Evolutionary conservation across 2,797 vertebrate species (phyloP), one percentile per base, ranked within the genome.

Genomic region (Mormyrus proboscirostris): DNA sequence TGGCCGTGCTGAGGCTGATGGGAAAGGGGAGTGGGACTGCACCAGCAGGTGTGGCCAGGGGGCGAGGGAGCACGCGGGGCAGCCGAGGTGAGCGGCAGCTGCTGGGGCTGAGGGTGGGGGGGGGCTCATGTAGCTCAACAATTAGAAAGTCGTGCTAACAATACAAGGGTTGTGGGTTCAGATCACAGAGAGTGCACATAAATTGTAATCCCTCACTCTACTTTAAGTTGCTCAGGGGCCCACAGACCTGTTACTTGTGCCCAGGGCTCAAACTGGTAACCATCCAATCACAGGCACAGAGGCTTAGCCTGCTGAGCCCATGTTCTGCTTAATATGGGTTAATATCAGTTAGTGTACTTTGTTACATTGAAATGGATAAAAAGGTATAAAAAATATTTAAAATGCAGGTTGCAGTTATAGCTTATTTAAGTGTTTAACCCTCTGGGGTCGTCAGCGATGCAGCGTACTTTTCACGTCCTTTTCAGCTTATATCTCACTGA

Each of bases 1-100:
- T 97, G 94, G 97, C 98, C 1, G 98, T 98, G 94, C 96, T 98
- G 93, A 96, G 98, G 95, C 96, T 98, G 92, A 98, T 98, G 97
- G 97, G 97, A 90, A 97, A 98, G 93, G 97, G 97, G 88, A 94
- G 95, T 2, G 96, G 95, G 7, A 93, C 96, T 0, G 90, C 96
- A 50, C 95, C 96, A 0, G 93, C 95, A 0, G 96, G 96, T 84
- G 94, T 96, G 89, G 94, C 96, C 89, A 95, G 98, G 88, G 98
- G 98, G 90, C 95, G 98, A 93, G 97, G 97, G 93, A 95, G 95
- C 90, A 90, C 97, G 0, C 94, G 98, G 92, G 97, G 97, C 25
- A 96, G 97, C 92, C 95, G 98, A 96, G 97, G 98, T 98, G 94
- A 94, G 92, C 38, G 5, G 47, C 41, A 25, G 51, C 10, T n/a